Evolutionary conservation across 1,140 invertebrate species (phyloP).

Genomic region (Caenorhabditis tropicalis): DNA sequence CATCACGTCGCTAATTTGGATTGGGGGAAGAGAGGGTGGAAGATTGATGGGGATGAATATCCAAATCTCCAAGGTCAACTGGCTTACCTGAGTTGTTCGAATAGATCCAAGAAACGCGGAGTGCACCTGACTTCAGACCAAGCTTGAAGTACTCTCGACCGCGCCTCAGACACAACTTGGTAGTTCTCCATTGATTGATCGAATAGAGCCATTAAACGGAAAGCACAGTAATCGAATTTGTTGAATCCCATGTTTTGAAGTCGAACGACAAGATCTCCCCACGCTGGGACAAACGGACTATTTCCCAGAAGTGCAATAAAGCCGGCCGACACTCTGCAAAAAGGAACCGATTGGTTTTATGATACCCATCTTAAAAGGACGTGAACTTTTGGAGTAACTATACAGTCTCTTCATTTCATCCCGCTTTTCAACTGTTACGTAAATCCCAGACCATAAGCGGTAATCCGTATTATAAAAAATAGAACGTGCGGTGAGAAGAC

Average conservation of each 20-base stretch:
- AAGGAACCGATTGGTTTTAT: background rate
- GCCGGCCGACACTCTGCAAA: constrained; percentile 1
- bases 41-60: background rate
- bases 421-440: constrained; percentile 7
- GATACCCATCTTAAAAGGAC: background rate
- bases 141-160: background rate
- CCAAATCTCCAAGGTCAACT: background rate
- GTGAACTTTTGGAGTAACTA: constrained; percentile 17
- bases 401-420: no score
- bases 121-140: background rate
- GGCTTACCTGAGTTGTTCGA: constrained; percentile 28
- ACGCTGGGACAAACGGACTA: background rate
- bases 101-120: background rate
- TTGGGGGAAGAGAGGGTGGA: background rate
- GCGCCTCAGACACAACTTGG: background rate
- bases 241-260: constrained; percentile 16
- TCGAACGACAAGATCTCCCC: background rate
- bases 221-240: constrained; percentile 22
- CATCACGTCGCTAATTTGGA: constrained; percentile 26
- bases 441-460: background rate
- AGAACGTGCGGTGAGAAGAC: background rate
- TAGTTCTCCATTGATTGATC: background rate
- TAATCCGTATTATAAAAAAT: constrained; percentile 1
- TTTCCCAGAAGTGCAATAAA: background rate
- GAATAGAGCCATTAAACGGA: background rate